Evolutionary conservation across 2,113 vertebrate genomes (phyloP).

Genomic region (Macroglossus sobrinus): DNA sequence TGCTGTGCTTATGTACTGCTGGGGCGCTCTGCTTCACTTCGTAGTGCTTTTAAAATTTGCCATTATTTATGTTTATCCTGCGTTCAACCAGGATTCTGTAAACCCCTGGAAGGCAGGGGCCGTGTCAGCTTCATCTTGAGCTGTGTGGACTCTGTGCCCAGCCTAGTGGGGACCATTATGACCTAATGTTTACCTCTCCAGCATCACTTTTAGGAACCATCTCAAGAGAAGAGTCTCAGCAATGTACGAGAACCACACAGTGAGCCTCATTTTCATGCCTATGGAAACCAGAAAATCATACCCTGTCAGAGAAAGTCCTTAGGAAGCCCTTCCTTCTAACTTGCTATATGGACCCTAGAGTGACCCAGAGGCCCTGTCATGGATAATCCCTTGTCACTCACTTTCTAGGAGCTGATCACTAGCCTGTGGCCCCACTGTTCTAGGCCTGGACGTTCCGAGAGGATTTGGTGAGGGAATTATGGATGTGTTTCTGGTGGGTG

Average conservation of each 20-base stretch:
- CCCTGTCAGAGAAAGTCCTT: not conserved
- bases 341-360: not conserved
- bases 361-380: not conserved
- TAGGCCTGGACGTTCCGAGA: not conserved
- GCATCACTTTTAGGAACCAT: not conserved
- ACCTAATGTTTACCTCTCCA: not conserved
- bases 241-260: not conserved
- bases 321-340: not conserved
- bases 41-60: not conserved
- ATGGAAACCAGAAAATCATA: not conserved
- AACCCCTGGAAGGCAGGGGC: not conserved
- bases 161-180: not conserved
- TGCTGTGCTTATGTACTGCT: fast-evolving
- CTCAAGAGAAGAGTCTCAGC: not conserved
- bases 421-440: not conserved
- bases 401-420: not conserved
- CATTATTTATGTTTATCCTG: not conserved
- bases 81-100: not conserved
- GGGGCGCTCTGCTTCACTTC: not conserved
- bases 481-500: not conserved
- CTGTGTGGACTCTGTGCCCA: not conserved
- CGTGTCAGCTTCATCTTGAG: not conserved
- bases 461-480: not conserved
- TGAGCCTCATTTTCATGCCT: not conserved
- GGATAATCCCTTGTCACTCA: not conserved